A percentile compares a stretch with the other conserved stretches of the same genome.
Evolutionary conservation across 2,888 invertebrate genomes (phyloP).

Genomic region (Crioceris asparagi): DNA sequence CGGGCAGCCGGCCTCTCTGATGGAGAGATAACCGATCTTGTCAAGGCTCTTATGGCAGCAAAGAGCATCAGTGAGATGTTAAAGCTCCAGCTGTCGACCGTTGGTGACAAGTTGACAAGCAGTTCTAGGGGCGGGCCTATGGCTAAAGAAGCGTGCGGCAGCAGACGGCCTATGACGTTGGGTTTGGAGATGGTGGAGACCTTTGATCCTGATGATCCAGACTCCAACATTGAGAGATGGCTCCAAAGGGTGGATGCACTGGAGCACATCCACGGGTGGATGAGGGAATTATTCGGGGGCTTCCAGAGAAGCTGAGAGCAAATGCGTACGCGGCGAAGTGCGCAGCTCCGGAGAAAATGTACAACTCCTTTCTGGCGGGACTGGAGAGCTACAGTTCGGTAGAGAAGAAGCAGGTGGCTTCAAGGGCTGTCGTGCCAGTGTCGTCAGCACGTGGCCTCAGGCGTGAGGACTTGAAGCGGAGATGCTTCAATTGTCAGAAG

Average conservation of each 20-base stretch:
- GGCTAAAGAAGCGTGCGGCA: neutral
- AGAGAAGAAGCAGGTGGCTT: neutral
- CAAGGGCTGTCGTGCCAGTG: neutral
- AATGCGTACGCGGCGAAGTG: too few species aligned
- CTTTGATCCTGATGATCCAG: constrained; percentile 17
- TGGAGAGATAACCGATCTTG: too few species aligned
- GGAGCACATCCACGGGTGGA: constrained; percentile 17
- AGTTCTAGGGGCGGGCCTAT: too few species aligned
- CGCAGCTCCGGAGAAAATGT: neutral
- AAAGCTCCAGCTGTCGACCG: too few species aligned
- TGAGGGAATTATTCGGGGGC: neutral
- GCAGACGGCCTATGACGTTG: neutral
- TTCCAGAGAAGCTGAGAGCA: neutral
- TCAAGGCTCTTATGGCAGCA: too few species aligned
- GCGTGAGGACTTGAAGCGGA: neutral
- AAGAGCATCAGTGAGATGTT: too few species aligned
- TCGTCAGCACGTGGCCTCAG: neutral
- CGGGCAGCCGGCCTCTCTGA: too few species aligned
- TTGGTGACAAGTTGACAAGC: too few species aligned
- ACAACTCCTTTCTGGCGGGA: neutral
- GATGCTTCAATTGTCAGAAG: neutral
- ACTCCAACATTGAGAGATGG: constrained; percentile 15
- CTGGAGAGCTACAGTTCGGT: neutral
- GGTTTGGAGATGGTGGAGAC: constrained; percentile 8
- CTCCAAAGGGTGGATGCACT: constrained; percentile 15